phyloP scores from a whole-genome alignment of 2,888 invertebrate species.

The Apodemia hepburni region DNA sequence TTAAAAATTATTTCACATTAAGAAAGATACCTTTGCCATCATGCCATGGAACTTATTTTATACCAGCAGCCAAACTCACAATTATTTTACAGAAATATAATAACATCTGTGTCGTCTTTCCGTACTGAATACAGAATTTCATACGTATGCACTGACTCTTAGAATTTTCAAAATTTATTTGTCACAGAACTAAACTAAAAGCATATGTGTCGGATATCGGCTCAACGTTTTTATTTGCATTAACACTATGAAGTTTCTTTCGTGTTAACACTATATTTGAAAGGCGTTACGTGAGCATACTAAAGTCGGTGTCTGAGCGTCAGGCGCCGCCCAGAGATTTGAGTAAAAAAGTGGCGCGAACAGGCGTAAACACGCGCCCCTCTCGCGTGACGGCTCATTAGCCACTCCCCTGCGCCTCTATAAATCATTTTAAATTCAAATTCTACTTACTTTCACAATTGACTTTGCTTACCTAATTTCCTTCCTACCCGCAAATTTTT shows the following conservation, averaged over 20 bases:
- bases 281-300: constrained; percentile 29
- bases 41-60: too few relatives aligned
- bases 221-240: not conserved
- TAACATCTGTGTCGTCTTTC: too few relatives aligned
- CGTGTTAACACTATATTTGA: constrained; percentile 8
- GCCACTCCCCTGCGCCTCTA: constrained; percentile 74
- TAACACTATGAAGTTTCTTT: not conserved
- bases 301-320: constrained; percentile 35
- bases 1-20: too few relatives aligned
- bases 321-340: constrained; percentile 54
- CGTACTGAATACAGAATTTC: too few relatives aligned
- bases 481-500: constrained; percentile 66
- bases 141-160: too few relatives aligned
- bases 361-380: constrained; percentile 72
- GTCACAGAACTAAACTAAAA: too few relatives aligned
- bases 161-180: too few relatives aligned
- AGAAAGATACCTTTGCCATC: too few relatives aligned
- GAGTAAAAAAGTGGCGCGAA: constrained; percentile 54
- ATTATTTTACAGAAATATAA: too few relatives aligned
- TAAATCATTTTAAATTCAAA: constrained; percentile 80
- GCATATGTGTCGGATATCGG: constrained; percentile 1
- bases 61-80: too few relatives aligned
- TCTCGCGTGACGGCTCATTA: constrained; percentile 77
- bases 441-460: constrained; percentile 76
- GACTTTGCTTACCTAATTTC: constrained; percentile 75